Evolutionary conservation across 2,797 vertebrate species (phyloP).

Genomic region (Hephaestus fuliginosus): DNA sequence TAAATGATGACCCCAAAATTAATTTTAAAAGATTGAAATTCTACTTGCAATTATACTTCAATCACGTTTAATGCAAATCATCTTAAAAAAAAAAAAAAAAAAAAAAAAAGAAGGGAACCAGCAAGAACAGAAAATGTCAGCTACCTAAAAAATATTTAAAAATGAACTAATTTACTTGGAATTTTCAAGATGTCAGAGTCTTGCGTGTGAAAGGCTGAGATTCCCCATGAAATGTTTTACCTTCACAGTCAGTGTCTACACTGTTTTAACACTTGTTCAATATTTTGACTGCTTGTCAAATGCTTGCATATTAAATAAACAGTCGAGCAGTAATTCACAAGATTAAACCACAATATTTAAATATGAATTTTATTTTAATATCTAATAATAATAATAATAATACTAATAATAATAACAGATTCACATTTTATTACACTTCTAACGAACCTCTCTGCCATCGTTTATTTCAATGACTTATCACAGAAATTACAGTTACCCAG

Average conservation of each 20-base stretch:
- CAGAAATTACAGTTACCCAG: conserved; percentile 43
- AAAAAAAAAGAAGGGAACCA: background rate
- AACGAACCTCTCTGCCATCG: conserved; percentile 24
- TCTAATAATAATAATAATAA: conserved; percentile 31
- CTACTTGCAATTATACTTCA: conserved; percentile 19
- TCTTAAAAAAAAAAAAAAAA: conserved; percentile 12
- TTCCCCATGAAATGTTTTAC: conserved; percentile 42
- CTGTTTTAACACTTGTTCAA: conserved; percentile 45
- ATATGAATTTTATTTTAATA: background rate
- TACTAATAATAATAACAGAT: conserved; percentile 39
- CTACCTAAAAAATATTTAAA: background rate
- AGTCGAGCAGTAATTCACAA: background rate
- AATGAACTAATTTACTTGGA: conserved; percentile 1
- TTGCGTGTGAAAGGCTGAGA: conserved; percentile 1
- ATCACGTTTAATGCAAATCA: background rate
- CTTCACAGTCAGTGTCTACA: conserved; percentile 44
- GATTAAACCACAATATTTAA: background rate
- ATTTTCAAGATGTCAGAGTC: conserved; percentile 9
- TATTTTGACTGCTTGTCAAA: conserved; percentile 66
- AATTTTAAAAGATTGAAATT: conserved; percentile 27
- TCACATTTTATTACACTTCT: conserved; percentile 31
- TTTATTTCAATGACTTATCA: conserved; percentile 52
- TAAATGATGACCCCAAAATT: conserved; percentile 46
- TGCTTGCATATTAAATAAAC: conserved; percentile 43
- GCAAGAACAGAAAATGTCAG: background rate